Base-by-base conservation (phyloP, 2,113 vertebrate genomes). In the Bos taurus region DNA sequence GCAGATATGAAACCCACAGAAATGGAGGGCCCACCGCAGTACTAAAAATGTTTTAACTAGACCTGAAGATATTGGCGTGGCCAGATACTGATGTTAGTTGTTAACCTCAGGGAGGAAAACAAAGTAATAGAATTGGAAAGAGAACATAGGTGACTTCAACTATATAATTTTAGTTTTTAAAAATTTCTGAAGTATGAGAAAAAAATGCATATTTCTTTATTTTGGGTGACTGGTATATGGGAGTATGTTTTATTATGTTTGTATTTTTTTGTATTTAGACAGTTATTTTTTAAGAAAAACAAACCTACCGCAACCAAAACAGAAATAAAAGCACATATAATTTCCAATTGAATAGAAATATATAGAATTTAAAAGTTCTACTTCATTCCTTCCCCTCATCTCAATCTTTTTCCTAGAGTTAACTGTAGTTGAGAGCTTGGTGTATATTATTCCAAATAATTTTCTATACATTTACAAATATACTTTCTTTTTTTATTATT, bases 261-360 rank as follows among this genome's bases (percentile, higher is more conserved):
- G 40, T n/a, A 19, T 13, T 40, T 81, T 64, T 82, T 92, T 74
- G 46, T 82, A 78, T 17, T 78, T 25, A 56, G 71, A n/a, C 30
- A 71, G 67, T 54, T 80, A 40, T 94, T 96, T 85, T 85, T 90
- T 52, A 92, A 96, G 57, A 88, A 96, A 94, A 77, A 74, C 64
- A 78, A 88, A 92, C 30, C 11, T 25, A 94, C 25, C 3, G 3
- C n/a, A 78, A 82, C 15, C 67, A 88, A 88, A 83, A 80, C 33
- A 43, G 9, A 83, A 94, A 59, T 59, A 71, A 80, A 88, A 88
- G 8, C 54, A 80, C 26, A 71, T 80, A 48, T 46, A 64, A 96
- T 71, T 85, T 71, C 6, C 67, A 89, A 88, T 3, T 57, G 64
- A 95, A 82, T 3, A 84, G 43, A 80, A 62, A 57, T 71, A 89